Evolutionary conservation across 2,113 vertebrate genomes (phyloP).

Genomic region (Lepus americanus): DNA sequence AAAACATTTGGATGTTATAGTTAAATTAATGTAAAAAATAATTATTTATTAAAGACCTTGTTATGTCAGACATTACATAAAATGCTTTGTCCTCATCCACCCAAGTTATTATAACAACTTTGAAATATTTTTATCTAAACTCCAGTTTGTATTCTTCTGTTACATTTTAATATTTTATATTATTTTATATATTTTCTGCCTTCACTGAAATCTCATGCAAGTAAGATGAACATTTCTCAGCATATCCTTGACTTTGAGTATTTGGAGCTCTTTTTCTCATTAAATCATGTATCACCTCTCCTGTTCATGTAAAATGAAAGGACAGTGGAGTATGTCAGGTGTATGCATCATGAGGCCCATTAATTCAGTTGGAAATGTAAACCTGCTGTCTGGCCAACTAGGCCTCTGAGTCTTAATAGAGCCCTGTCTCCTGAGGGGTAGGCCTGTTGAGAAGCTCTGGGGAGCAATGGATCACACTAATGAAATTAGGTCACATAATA

Average conservation of each 20-base stretch:
- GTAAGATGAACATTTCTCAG: conserved; percentile 35
- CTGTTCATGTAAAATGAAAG: conserved; percentile 81
- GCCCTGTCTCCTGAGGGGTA: conserved; percentile 76
- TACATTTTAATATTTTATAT: background rate
- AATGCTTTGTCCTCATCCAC: background rate
- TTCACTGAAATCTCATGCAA: background rate
- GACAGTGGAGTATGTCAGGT: conserved; percentile 72
- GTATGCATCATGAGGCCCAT: conserved; percentile 66
- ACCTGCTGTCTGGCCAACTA: conserved; percentile 77
- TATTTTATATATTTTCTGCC: conserved; percentile 44
- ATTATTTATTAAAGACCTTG: background rate
- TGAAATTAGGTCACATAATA: conserved; percentile 85
- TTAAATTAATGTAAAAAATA: background rate
- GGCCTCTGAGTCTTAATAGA: conserved; percentile 78
- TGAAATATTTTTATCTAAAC: background rate
- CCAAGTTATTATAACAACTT: conserved; percentile 1
- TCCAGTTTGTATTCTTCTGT: background rate
- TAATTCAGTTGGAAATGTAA: conserved; percentile 78
- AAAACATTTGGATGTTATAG: conserved; percentile 17
- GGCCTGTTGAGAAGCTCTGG: conserved; percentile 77
- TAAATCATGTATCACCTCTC: conserved; percentile 46
- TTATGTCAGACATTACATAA: background rate
- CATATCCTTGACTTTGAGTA: conserved; percentile 40
- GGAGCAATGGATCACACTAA: conserved; percentile 83
- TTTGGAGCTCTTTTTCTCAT: background rate